phyloP scores from a whole-genome alignment of 92 coral and sea anemone species.

The Diadumene lineata region DNA sequence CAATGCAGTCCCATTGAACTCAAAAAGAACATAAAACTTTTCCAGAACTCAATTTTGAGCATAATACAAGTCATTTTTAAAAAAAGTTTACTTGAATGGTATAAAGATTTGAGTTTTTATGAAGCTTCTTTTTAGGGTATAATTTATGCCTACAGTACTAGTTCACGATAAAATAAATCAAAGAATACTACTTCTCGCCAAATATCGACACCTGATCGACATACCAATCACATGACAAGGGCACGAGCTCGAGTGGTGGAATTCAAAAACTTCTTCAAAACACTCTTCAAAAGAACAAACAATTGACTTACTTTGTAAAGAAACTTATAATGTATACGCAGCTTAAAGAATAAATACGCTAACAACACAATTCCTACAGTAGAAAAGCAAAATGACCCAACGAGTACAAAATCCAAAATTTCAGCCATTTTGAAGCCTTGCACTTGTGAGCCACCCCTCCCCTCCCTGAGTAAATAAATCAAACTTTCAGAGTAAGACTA shows the following conservation, averaged over 20 bases:
- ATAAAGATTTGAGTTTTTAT: too few relatives aligned
- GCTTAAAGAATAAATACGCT: conserved; percentile 60
- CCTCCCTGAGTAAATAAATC: conserved; percentile 5
- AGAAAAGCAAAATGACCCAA: conserved; percentile 19
- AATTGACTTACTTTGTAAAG: conserved; percentile 77
- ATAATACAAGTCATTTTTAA: too few relatives aligned
- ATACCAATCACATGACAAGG: background rate
- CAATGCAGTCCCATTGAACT: too few relatives aligned
- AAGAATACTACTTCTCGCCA: too few relatives aligned
- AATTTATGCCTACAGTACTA: too few relatives aligned
- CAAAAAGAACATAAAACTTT: too few relatives aligned
- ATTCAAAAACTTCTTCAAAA: background rate
- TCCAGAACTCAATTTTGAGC: too few relatives aligned
- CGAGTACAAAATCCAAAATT: background rate
- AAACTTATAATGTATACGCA: conserved; percentile 73
- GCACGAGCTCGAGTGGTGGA: background rate
- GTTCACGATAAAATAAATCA: too few relatives aligned
- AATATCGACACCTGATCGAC: too few relatives aligned
- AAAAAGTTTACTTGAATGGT: too few relatives aligned
- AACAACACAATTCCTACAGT: conserved; percentile 26
- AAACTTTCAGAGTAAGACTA: background rate
- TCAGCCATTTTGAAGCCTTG: conserved; percentile 38
- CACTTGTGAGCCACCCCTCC: conserved; percentile 15
- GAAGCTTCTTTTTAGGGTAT: too few relatives aligned
- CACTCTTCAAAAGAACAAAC: background rate